Evolutionary conservation across 2,888 invertebrate genomes (phyloP).

Genomic region (Trichacis sp.): DNA sequence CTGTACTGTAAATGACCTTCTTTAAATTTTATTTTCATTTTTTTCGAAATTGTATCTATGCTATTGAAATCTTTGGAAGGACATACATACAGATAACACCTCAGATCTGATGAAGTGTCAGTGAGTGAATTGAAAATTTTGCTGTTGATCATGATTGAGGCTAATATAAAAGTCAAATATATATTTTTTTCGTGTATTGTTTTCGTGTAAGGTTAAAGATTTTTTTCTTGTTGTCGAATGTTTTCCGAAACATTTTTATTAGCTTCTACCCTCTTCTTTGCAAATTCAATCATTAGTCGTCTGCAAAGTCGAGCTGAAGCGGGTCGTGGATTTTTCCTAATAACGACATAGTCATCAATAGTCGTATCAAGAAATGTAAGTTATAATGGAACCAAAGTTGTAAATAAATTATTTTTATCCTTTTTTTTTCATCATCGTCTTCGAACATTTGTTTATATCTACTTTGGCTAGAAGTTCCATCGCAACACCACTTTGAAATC

Average conservation of each 20-base stretch:
- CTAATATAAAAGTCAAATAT: not conserved
- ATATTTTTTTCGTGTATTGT: slow-evolving; percentile 20
- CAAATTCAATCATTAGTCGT: not conserved
- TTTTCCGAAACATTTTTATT: slow-evolving; percentile 7
- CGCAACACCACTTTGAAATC: not conserved
- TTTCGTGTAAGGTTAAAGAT: slow-evolving; percentile 21
- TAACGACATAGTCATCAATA: not conserved
- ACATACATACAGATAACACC: not conserved
- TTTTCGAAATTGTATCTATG: not conserved
- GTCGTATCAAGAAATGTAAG: not conserved
- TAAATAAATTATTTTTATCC: not conserved
- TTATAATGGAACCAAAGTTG: not conserved
- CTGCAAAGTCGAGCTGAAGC: not conserved
- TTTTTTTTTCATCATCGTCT: not conserved
- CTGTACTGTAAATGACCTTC: slow-evolving; percentile 20
- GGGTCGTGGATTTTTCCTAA: not conserved
- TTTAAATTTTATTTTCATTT: not conserved
- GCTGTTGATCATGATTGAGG: not conserved
- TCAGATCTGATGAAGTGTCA: not conserved
- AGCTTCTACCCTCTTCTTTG: slow-evolving; percentile 8
- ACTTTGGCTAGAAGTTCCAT: not conserved
- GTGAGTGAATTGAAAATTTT: not conserved
- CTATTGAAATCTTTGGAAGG: not conserved
- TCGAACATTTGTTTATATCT: not conserved
- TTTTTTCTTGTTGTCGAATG: slow-evolving; percentile 12